These are phyloP conservation scores for Otis tarda DNA, from an alignment of 2,113 vertebrate species.

Conservation along the genomic window DNA sequence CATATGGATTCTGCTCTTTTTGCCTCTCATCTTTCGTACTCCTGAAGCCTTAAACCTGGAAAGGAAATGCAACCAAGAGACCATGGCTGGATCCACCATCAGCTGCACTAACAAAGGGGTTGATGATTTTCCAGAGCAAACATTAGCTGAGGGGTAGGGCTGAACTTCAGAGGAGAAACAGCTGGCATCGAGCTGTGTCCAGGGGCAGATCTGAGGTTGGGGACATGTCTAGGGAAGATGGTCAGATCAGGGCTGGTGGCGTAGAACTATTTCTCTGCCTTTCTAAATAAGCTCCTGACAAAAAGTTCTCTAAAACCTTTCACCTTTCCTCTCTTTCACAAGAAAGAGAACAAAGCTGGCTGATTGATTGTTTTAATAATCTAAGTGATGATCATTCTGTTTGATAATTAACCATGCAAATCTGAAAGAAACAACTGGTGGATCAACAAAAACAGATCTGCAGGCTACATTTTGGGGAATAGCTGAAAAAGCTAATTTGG, in stretches of 20 bases:
- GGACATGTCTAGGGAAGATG: neutral
- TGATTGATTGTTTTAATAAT: constrained; percentile 35
- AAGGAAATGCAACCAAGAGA: neutral
- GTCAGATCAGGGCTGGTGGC: neutral
- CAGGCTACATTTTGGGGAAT: neutral
- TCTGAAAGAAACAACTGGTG: constrained; percentile 18
- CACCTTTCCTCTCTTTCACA: neutral
- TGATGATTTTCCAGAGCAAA: constrained; percentile 46
- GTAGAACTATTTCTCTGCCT: neutral
- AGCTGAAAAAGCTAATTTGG: constrained; percentile 25
- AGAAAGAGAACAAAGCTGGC: neutral
- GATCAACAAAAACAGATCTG: constrained; percentile 38
- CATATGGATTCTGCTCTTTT: neutral
- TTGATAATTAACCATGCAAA: constrained; percentile 31
- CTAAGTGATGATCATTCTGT: neutral
- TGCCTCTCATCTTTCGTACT: neutral
- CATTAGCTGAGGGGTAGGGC: neutral
- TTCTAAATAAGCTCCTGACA: neutral
- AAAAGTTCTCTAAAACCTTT: neutral
- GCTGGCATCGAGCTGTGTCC: neutral
- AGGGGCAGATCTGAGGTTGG: neutral
- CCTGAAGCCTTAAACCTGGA: constrained; percentile 31
- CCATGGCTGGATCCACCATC: neutral
- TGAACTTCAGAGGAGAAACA: neutral
- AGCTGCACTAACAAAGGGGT: neutral